A percentile compares a stretch with the other conserved stretches of the same genome.
Evolutionary conservation across 2,888 invertebrate species (phyloP).

Genomic region (Imbricaverruca yamaguchii): DNA sequence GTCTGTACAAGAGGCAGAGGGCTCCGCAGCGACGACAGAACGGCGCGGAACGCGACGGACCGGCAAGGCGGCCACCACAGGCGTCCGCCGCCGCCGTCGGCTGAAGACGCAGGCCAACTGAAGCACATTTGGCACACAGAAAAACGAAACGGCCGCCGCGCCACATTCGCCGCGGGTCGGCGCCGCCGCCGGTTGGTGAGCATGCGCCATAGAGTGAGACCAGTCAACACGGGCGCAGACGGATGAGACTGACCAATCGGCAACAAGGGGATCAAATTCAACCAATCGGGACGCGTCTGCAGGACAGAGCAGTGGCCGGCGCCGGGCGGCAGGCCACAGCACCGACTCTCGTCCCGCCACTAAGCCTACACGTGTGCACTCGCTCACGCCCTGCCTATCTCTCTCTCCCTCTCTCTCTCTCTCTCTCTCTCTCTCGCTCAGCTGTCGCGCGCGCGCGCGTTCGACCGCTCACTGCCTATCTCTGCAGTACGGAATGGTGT

Average conservation of each 20-base stretch:
- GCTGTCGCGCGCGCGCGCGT: background rate
- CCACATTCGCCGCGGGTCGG: background rate
- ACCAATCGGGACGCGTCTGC: background rate
- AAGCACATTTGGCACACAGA: slow-evolving; percentile 16
- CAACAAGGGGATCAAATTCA: background rate
- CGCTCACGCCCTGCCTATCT: too few species aligned
- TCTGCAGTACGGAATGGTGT: background rate
- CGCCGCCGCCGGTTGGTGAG: background rate
- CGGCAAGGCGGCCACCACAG: background rate
- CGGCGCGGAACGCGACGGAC: background rate
- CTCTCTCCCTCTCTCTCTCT: too few species aligned
- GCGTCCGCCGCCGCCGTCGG: background rate
- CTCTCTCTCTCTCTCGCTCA: too few species aligned
- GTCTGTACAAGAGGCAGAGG: background rate
- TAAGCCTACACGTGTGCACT: background rate
- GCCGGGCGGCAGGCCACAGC: background rate
- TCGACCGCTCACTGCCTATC: background rate
- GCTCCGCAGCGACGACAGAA: background rate
- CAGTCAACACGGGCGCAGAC: background rate
- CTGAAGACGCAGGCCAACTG: background rate
- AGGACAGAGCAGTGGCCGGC: background rate
- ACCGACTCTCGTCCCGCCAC: background rate
- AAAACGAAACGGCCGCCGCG: background rate
- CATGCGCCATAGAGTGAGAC: background rate
- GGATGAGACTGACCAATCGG: background rate